Percentiles rank a stretch among this genome's conserved stretches.
Evolutionary conservation across 2,888 invertebrate genomes (phyloP).

Genomic region (Junonia oenone): DNA sequence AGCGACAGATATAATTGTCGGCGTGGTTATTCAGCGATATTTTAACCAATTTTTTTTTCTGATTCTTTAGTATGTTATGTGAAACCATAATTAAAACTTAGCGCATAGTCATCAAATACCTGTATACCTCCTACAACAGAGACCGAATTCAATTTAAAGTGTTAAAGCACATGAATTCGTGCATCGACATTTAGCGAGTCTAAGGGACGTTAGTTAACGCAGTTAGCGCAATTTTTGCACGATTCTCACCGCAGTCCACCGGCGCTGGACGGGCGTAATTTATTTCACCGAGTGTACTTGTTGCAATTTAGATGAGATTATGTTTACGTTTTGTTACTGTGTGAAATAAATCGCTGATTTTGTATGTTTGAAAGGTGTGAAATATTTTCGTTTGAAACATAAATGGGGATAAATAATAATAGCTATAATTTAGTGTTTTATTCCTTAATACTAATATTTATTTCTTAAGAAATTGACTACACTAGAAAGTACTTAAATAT

Average conservation of each 20-base stretch:
- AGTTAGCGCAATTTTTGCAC: constrained; percentile 29
- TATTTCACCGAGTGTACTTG: constrained; percentile 27
- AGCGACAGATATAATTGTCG: too few relatives aligned
- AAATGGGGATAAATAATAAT: neutral
- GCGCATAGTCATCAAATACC: too few relatives aligned
- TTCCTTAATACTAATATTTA: too few relatives aligned
- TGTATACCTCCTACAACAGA: too few relatives aligned
- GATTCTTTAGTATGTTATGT: too few relatives aligned
- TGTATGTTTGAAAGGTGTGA: too few relatives aligned
- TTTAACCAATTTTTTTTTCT: too few relatives aligned
- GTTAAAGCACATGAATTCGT: constrained; percentile 1
- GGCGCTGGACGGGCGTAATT: constrained; percentile 30
- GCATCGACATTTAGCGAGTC: constrained; percentile 4
- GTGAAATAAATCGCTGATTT: neutral
- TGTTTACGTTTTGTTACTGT: neutral
- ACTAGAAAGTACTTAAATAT: too few relatives aligned
- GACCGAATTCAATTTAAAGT: constrained; percentile 3
- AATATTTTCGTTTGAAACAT: neutral
- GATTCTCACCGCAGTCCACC: constrained; percentile 30
- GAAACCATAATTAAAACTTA: too few relatives aligned
- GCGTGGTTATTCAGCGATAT: too few relatives aligned
- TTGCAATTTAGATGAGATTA: constrained; percentile 1
- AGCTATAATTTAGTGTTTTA: too few relatives aligned
- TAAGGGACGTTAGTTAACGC: constrained; percentile 27
- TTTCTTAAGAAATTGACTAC: too few relatives aligned